These are phyloP conservation scores for Lamellibrachia luymesi DNA, from an alignment of 1,140 invertebrate genomes.

Conservation along the genomic window DNA sequence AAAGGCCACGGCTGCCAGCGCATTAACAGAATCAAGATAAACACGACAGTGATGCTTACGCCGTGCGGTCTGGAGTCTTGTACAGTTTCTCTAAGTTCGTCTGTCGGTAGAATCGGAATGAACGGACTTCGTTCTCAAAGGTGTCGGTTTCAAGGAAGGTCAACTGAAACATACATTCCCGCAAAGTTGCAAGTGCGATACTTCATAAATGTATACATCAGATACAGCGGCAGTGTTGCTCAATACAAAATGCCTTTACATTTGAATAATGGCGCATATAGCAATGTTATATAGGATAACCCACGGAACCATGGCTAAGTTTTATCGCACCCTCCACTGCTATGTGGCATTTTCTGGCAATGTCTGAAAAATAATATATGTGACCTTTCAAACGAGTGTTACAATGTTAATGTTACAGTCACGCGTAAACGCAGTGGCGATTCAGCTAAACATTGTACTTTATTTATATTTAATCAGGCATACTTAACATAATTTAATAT, in stretches of 20 bases:
- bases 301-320: no score
- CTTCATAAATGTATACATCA: neutral
- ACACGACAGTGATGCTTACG: constrained; percentile 51
- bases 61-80: constrained; percentile 77
- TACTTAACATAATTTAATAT: no score
- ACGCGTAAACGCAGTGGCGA: no score
- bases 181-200: neutral
- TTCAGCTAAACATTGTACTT: no score
- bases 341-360: no score
- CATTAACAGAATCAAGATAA: neutral
- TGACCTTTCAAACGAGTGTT: no score
- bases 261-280: no score
- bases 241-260: neutral
- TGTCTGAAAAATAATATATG: no score
- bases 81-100: constrained; percentile 75
- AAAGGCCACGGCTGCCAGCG: neutral
- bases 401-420: no score
- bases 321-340: no score
- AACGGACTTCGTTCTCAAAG: constrained; percentile 72
- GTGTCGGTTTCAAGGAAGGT: constrained; percentile 71
- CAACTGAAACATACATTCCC: constrained; percentile 19
- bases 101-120: constrained; percentile 74
- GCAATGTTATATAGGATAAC: no score
- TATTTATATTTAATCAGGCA: no score
- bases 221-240: neutral